Conservation (phyloP, 2,113 vertebrate species). For the Laterallus jamaicensis region DNA sequence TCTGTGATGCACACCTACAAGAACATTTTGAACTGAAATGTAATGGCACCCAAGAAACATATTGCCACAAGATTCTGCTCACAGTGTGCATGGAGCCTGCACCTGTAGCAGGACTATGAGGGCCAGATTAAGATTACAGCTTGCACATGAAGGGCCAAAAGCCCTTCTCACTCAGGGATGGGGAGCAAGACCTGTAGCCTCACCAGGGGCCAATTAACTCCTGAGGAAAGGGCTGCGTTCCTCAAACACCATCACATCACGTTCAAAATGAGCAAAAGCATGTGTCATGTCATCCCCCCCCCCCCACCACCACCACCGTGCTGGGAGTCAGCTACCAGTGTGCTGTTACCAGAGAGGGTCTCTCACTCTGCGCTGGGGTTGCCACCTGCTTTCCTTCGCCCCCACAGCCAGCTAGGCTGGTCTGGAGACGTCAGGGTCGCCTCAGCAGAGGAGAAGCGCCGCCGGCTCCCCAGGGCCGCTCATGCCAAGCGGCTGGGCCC, state of each 20-base stretch:
- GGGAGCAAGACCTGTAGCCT: neutral
- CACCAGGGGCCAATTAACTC: neutral
- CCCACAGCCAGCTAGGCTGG: accelerated
- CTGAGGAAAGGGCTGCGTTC: accelerated
- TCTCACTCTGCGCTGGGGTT: accelerated
- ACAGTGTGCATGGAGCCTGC: accelerated
- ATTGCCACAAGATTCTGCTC: accelerated
- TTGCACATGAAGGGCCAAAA: accelerated
- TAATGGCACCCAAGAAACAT: neutral
- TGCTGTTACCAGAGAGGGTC: neutral
- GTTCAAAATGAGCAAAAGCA: neutral
- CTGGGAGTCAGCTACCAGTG: accelerated
- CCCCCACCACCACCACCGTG: no score
- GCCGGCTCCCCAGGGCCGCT: neutral
- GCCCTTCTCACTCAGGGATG: neutral
- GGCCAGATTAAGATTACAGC: neutral
- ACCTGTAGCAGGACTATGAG: accelerated
- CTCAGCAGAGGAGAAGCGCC: accelerated
- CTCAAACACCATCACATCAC: neutral
- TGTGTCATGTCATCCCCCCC: no score
- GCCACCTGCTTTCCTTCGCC: neutral
- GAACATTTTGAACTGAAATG: neutral
- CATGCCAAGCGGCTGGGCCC: neutral
- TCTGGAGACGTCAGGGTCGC: neutral
- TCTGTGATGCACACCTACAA: neutral